phyloP scores from a whole-genome alignment of 2,797 vertebrate species.

The Todus mexicanus region DNA sequence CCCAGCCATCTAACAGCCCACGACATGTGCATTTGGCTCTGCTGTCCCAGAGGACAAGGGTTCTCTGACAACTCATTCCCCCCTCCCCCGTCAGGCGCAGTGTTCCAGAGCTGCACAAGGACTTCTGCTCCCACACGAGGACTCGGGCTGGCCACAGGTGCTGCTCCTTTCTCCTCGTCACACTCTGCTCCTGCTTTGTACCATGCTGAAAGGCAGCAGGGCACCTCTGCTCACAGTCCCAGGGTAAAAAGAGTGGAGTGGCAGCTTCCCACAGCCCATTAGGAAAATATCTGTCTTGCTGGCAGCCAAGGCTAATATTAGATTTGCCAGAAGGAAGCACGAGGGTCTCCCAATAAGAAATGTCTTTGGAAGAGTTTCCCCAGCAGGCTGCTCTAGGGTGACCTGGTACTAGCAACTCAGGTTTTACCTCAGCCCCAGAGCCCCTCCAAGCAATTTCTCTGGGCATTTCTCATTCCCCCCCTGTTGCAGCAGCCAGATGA shows the following conservation, averaged over 20 bases:
- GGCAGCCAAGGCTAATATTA: slow-evolving; percentile 6
- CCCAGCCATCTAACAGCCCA: background rate
- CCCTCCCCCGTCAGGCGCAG: background rate
- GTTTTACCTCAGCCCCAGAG: background rate
- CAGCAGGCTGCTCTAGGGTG: background rate
- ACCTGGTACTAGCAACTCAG: background rate
- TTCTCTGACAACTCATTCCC: background rate
- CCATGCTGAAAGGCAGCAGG: rapidly evolving
- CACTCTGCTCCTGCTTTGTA: background rate
- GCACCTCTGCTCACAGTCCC: background rate
- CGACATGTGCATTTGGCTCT: background rate
- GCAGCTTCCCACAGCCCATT: background rate
- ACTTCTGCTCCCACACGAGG: background rate
- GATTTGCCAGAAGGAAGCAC: background rate
- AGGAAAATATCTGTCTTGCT: background rate
- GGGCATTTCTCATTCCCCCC: background rate
- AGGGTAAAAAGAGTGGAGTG: background rate
- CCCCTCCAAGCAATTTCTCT: background rate
- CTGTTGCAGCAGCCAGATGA: slow-evolving; percentile 21
- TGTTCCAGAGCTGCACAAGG: background rate
- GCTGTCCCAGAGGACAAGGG: background rate
- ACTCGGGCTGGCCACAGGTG: background rate
- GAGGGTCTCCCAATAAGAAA: background rate
- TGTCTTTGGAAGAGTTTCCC: background rate
- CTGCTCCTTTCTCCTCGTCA: background rate